A percentile compares a stretch with the other conserved stretches of the same genome.
phyloP scores from a whole-genome alignment of 2,797 vertebrate species.

The Enteromius afrohamiltoni region DNA sequence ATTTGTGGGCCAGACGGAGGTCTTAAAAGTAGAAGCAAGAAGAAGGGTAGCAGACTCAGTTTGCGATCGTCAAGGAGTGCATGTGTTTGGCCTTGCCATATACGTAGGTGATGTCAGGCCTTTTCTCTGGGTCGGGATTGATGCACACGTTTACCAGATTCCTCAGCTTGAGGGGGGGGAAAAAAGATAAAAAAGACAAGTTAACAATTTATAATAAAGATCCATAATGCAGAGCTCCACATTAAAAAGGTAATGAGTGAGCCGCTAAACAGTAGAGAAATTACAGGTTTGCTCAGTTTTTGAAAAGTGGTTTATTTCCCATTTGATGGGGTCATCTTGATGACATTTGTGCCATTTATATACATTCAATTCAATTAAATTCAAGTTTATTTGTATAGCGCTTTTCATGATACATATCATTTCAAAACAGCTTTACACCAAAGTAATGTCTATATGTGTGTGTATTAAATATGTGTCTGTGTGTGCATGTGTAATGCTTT shows the following conservation, averaged over 20 bases:
- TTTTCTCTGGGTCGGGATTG: slow-evolving; percentile 97
- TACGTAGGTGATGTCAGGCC: slow-evolving; percentile 94
- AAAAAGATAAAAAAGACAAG: neutral
- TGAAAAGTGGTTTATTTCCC: neutral
- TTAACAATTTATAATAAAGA: slow-evolving; percentile 8
- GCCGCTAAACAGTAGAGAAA: neutral
- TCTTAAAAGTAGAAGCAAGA: slow-evolving; percentile 53
- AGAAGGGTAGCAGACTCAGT: slow-evolving; percentile 70
- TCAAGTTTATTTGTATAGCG: too few relatives aligned
- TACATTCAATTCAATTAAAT: too few relatives aligned
- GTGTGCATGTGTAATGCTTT: neutral
- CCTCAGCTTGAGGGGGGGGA: slow-evolving; percentile 80
- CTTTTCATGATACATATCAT: too few relatives aligned
- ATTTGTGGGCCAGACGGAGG: slow-evolving; percentile 33
- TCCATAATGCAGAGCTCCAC: neutral
- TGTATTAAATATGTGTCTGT: neutral
- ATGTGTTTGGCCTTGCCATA: slow-evolving; percentile 94
- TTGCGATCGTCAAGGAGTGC: slow-evolving; percentile 83
- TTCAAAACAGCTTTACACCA: too few relatives aligned
- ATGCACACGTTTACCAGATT: slow-evolving; percentile 98
- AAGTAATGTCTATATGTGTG: too few relatives aligned
- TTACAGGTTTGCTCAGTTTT: neutral
- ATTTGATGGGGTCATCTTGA: neutral
- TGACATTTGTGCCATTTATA: neutral
- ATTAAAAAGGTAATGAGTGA: neutral